These are phyloP conservation scores for Pseudomyrmex dendroicus DNA, from an alignment of 1,140 invertebrate genomes.

Conservation along the genomic window DNA sequence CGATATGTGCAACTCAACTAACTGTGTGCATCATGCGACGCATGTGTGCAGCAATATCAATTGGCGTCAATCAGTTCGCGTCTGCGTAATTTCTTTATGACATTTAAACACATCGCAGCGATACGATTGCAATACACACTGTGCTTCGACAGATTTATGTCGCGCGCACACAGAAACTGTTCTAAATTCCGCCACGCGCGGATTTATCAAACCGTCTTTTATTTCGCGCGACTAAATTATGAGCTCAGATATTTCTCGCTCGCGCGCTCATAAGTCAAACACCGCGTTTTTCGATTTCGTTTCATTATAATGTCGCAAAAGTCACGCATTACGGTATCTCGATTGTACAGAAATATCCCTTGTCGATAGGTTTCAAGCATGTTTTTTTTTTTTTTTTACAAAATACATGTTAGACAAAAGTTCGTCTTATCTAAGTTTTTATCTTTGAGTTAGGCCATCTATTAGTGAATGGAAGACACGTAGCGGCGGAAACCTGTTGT, in stretches of 20 bases:
- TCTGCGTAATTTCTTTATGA: conserved; percentile 72
- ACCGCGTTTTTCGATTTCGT: neutral
- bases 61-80: conserved; percentile 75
- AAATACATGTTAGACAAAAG: neutral
- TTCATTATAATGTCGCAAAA: no score
- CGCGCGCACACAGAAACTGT: neutral
- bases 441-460: conserved; percentile 31
- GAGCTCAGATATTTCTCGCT: neutral
- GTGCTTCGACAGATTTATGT: conserved; percentile 11
- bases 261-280: no score
- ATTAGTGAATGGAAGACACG: conserved; percentile 24
- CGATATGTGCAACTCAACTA: neutral
- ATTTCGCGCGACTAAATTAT: conserved; percentile 9
- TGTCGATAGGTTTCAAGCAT: neutral
- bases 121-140: conserved; percentile 11
- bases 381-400: neutral
- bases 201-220: conserved; percentile 38
- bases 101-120: conserved; percentile 69
- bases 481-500: conserved; percentile 65
- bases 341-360: neutral
- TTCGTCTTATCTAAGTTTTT: neutral
- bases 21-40: neutral
- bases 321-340: no score
- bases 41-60: conserved; percentile 66
- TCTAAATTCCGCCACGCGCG: conserved; percentile 11